A percentile compares a stretch with the other conserved stretches of the same genome.
Conservation (phyloP, 2,888 invertebrate species). For the Drosophila crucigera region DNA sequence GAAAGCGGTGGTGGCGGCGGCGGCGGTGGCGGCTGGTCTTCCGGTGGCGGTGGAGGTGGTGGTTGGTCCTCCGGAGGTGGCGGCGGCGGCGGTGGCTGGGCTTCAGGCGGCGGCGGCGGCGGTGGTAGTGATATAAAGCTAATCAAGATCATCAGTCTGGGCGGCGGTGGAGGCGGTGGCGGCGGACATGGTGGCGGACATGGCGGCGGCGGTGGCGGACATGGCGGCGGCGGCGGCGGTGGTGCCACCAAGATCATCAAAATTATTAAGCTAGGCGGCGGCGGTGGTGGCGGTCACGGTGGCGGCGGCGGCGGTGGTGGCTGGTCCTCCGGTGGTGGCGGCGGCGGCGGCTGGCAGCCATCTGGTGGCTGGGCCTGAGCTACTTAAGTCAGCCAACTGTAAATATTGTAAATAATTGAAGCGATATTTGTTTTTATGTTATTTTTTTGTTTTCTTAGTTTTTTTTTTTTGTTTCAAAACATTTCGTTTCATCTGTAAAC, state of each 20-base stretch:
- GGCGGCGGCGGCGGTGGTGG: constrained; percentile 56
- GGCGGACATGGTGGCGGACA: constrained; percentile 48
- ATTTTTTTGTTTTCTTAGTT: neutral
- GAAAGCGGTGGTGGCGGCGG: constrained; percentile 67
- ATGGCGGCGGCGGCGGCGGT: constrained; percentile 57
- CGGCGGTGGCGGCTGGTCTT: constrained; percentile 61
- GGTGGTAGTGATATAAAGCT: constrained; percentile 46
- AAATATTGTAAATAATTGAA: constrained; percentile 72
- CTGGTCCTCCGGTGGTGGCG: constrained; percentile 61
- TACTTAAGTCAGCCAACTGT: constrained; percentile 34
- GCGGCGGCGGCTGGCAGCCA: constrained; percentile 71
- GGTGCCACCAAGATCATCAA: constrained; percentile 53
- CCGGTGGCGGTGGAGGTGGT: constrained; percentile 65
- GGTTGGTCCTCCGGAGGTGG: constrained; percentile 78
- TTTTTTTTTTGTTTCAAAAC: constrained; percentile 12
- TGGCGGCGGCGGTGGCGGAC: constrained; percentile 59
- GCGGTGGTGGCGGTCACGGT: constrained; percentile 46
- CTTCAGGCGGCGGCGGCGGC: constrained; percentile 61
- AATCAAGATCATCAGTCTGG: constrained; percentile 5
- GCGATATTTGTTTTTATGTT: constrained; percentile 1
- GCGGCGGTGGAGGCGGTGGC: constrained; percentile 47
- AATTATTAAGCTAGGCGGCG: constrained; percentile 56
- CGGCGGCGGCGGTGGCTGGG: constrained; percentile 57
- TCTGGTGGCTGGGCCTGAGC: constrained; percentile 81
- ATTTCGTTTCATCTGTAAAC: constrained; percentile 1